These are phyloP conservation scores for Antheraea mylitta DNA, from an alignment of 1,140 invertebrate species.

Conservation along the genomic window DNA sequence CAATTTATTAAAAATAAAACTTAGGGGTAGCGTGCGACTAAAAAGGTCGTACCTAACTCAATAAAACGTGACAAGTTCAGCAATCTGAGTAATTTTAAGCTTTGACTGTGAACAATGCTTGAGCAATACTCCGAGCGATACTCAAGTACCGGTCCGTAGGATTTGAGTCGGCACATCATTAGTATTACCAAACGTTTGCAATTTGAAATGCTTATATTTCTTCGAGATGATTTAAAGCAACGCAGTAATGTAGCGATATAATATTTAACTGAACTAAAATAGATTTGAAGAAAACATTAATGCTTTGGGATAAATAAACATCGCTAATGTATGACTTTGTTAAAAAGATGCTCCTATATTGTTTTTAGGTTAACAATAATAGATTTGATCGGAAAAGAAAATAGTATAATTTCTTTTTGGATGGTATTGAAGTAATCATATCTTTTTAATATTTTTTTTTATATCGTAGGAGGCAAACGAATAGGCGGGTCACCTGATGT, in stretches of 20 bases:
- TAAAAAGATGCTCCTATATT: not conserved
- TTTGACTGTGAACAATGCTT: too few relatives aligned
- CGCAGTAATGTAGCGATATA: not conserved
- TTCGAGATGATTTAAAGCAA: not conserved
- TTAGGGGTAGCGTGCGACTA: too few relatives aligned
- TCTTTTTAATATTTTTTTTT: too few relatives aligned
- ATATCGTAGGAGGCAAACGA: too few relatives aligned
- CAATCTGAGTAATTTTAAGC: too few relatives aligned
- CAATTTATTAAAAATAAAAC: too few relatives aligned
- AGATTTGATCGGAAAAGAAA: not conserved
- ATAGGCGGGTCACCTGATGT: too few relatives aligned
- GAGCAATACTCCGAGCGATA: too few relatives aligned
- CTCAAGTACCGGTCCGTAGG: too few relatives aligned
- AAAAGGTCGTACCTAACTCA: too few relatives aligned
- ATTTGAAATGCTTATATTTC: not conserved
- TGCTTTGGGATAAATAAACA: not conserved
- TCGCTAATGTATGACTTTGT: not conserved
- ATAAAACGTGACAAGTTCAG: too few relatives aligned
- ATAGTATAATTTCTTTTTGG: not conserved
- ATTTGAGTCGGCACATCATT: not conserved
- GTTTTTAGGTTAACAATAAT: not conserved
- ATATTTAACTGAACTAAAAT: slow-evolving; percentile 12
- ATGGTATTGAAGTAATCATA: too few relatives aligned
- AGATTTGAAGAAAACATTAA: slow-evolving; percentile 9
- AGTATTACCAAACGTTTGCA: not conserved